Percentiles rank a stretch among this genome's conserved stretches.
These are phyloP conservation scores for Xenopus laevis DNA, from an alignment of 2,113 vertebrate species.

Conservation along the genomic window DNA sequence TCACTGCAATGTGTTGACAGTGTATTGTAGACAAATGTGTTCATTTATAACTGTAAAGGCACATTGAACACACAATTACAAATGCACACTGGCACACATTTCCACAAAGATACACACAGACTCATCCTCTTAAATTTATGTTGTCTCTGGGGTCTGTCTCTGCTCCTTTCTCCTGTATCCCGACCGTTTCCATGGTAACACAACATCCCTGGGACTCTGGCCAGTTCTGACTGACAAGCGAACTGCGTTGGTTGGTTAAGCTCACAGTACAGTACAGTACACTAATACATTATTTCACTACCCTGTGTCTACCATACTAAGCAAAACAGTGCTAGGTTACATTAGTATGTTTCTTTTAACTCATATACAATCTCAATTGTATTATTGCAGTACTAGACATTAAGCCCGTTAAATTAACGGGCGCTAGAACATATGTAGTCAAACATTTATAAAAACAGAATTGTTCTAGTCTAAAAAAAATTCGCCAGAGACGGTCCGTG, in stretches of 20 bases:
- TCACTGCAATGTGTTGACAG: no score
- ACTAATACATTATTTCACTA: not conserved
- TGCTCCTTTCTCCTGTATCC: slow-evolving; percentile 24
- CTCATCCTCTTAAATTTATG: slow-evolving; percentile 10
- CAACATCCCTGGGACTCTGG: slow-evolving; percentile 39
- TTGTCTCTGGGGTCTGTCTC: slow-evolving; percentile 29
- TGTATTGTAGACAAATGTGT: no score
- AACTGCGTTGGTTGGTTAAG: slow-evolving; percentile 16
- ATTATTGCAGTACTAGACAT: no score
- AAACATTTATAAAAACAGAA: no score
- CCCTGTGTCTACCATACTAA: not conserved
- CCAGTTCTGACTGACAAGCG: slow-evolving; percentile 40
- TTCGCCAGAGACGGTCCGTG: no score
- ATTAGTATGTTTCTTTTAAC: no score
- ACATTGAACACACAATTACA: not conserved
- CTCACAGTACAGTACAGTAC: not conserved
- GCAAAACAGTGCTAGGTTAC: no score
- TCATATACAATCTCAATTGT: no score
- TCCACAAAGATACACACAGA: slow-evolving; percentile 3
- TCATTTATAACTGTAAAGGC: no score
- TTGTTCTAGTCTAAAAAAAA: no score
- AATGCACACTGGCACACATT: not conserved
- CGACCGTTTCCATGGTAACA: slow-evolving; percentile 30
- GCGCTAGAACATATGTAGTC: no score
- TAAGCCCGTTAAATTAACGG: no score